Evolutionary conservation across 1,140 invertebrate species (phyloP).

Genomic region (Chionoecetes opilio): DNA sequence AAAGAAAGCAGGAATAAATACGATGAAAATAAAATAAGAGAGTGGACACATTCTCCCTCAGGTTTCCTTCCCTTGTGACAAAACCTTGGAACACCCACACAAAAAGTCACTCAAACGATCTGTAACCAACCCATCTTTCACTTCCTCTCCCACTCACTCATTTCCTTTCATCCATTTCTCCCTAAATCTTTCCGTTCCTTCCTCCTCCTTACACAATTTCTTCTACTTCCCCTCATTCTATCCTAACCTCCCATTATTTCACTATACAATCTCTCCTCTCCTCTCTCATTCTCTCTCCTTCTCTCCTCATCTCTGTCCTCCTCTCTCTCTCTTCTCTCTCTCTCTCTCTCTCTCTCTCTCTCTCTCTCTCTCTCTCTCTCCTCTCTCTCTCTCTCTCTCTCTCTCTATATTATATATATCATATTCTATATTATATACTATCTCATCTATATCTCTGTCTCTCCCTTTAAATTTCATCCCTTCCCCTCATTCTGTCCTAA

Average conservation of each 20-base stretch:
- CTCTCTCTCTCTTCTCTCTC: neutral
- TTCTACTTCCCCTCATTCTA: too few relatives aligned
- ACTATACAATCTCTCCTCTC: too few relatives aligned
- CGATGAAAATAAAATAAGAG: too few relatives aligned
- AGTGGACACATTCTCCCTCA: too few relatives aligned
- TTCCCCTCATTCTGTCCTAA: neutral
- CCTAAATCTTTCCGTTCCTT: neutral
- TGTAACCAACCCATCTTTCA: slow-evolving; percentile 1
- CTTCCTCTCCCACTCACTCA: slow-evolving; percentile 25
- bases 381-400: slow-evolving; percentile 19
- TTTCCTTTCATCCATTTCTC: slow-evolving; percentile 19
- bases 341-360: neutral
- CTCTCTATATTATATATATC: too few relatives aligned
- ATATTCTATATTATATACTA: neutral
- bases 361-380: slow-evolving; percentile 6
- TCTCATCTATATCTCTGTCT: neutral
- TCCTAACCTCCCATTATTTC: too few relatives aligned
- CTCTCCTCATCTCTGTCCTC: neutral
- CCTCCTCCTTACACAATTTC: too few relatives aligned
- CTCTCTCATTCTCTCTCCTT: too few relatives aligned
- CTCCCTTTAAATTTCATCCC: neutral
- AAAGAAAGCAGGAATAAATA: too few relatives aligned
- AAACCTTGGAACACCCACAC: neutral
- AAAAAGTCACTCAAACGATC: neutral
- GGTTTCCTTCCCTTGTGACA: neutral